These are phyloP conservation scores for Tadarida brasiliensis DNA, from an alignment of 2,797 vertebrate species.

Conservation along the genomic window DNA sequence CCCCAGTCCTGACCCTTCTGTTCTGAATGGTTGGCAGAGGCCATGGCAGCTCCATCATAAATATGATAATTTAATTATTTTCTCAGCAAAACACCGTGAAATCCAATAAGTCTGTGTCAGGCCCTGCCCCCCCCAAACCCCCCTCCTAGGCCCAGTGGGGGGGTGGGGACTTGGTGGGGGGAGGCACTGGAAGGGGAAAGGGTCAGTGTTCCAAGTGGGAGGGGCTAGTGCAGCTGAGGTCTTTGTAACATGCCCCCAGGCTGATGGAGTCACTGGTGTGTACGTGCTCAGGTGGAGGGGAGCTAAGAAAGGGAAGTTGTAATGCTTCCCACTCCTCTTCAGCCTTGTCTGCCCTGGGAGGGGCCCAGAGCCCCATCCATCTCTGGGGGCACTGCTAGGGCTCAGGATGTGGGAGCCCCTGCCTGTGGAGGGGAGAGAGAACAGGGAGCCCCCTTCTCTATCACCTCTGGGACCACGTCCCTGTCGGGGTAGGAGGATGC, in stretches of 20 bases:
- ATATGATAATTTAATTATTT: conserved; percentile 88
- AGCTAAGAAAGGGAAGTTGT: neutral
- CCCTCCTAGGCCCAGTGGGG: conserved; percentile 65
- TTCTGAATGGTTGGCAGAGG: conserved; percentile 70
- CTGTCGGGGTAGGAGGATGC: neutral
- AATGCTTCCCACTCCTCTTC: neutral
- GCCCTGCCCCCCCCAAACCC: conserved; percentile 78
- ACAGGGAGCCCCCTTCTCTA: neutral
- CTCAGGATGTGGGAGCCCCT: neutral
- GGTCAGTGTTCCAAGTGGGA: conserved; percentile 48
- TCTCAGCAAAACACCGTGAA: conserved; percentile 87
- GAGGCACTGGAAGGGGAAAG: conserved; percentile 45
- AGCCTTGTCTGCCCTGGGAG: neutral
- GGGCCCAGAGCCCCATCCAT: neutral
- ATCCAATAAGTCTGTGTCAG: conserved; percentile 87
- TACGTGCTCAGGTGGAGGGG: neutral
- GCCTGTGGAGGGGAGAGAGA: neutral
- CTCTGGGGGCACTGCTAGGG: neutral
- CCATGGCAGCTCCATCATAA: conserved; percentile 84
- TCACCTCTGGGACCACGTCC: neutral
- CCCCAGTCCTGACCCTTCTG: conserved; percentile 78
- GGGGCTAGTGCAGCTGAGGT: neutral
- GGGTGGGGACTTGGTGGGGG: conserved; percentile 42
- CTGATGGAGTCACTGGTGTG: neutral
- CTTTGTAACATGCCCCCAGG: neutral